phyloP scores from a whole-genome alignment of 1,140 invertebrate genomes.

The Lepidostoma basale region DNA sequence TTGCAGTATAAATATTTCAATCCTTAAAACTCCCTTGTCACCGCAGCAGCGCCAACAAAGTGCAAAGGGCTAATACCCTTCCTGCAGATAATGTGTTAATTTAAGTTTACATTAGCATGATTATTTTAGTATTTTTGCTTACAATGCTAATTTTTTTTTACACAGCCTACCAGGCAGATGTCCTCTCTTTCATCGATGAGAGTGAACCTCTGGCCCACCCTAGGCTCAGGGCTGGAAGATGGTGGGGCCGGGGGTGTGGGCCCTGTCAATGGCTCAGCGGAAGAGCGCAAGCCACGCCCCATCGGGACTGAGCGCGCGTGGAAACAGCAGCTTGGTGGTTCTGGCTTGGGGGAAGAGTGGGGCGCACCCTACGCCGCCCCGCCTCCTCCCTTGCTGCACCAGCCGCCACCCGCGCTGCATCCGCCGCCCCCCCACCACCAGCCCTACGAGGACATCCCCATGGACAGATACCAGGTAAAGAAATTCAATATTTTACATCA shows the following conservation, averaged over 20 bases:
- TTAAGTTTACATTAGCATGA: no score
- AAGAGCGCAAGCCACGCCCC: constrained; percentile 41
- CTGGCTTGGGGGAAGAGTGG: constrained; percentile 5
- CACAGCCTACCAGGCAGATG: constrained; percentile 36
- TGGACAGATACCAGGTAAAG: constrained; percentile 41
- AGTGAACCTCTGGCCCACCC: constrained; percentile 38
- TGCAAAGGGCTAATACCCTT: no score
- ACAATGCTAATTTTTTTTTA: neutral
- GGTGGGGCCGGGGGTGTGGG: neutral
- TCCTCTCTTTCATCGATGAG: constrained; percentile 32
- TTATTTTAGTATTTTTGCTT: neutral
- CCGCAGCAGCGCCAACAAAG: no score
- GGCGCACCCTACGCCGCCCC: neutral
- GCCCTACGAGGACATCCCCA: constrained; percentile 34
- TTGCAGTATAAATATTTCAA: no score
- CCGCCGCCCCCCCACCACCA: constrained; percentile 35
- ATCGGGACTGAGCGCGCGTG: constrained; percentile 39
- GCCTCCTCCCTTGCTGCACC: constrained; percentile 1
- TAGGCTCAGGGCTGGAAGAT: constrained; percentile 29
- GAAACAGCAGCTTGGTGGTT: constrained; percentile 27
- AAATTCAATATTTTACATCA: neutral
- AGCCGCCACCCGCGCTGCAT: constrained; percentile 24
- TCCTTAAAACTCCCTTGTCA: no score
- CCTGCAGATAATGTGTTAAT: no score
- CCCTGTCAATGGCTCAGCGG: constrained; percentile 20